Evolutionary conservation across 2,113 vertebrate species (phyloP).

Genomic region (Serilophus lunatus): DNA sequence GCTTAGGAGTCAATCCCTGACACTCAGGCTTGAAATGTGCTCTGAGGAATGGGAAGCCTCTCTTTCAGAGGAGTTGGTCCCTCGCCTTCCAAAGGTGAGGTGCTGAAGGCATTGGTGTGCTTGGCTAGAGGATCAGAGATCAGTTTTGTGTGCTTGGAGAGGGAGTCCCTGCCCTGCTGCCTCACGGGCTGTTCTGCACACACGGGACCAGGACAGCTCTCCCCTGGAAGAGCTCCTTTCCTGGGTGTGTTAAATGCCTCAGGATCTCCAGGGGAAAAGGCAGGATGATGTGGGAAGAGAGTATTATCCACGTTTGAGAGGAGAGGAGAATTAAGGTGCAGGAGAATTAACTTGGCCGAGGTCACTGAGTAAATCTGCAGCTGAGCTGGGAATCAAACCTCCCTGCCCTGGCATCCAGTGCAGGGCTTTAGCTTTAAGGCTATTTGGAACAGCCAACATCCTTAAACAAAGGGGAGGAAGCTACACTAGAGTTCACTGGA

Average conservation of each 20-base stretch:
- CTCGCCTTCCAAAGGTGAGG: neutral
- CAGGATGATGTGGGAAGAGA: neutral
- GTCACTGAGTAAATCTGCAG: conserved; percentile 14
- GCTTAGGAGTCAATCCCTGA: neutral
- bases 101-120: neutral
- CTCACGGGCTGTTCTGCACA: accelerated
- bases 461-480: neutral
- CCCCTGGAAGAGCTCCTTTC: neutral
- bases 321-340: neutral
- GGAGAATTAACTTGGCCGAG: neutral
- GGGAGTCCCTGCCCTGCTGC: neutral
- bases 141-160: neutral
- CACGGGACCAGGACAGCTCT: neutral
- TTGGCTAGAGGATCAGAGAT: neutral
- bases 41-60: neutral
- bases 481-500: neutral
- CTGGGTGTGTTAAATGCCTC: neutral
- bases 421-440: neutral
- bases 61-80: neutral
- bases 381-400: conserved; percentile 10
- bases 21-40: neutral
- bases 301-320: neutral
- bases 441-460: neutral
- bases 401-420: neutral
- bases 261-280: neutral